phyloP scores from a whole-genome alignment of 2,797 vertebrate genomes.

The Emydoidea blandingii region DNA sequence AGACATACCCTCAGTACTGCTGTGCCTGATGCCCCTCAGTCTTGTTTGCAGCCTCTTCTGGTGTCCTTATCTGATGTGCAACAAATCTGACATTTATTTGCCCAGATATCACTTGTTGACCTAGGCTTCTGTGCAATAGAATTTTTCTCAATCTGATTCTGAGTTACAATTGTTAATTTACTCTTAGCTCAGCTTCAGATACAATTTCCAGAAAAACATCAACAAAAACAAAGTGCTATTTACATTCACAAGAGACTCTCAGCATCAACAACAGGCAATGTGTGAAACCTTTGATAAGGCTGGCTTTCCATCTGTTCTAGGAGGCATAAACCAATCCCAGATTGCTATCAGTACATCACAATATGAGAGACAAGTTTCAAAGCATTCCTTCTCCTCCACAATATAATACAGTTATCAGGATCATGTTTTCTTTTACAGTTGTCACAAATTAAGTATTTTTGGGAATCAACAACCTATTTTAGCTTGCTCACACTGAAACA shows the following conservation, averaged over 20 bases:
- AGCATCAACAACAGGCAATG: not conserved
- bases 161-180: not conserved
- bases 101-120: not conserved
- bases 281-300: not conserved
- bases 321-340: not conserved
- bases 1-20: not conserved
- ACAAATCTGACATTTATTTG: not conserved
- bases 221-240: not conserved
- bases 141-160: not conserved
- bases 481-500: not conserved
- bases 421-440: slow-evolving; percentile 34
- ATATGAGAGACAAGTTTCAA: slow-evolving; percentile 21
- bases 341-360: slow-evolving; percentile 33
- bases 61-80: not conserved
- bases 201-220: not conserved
- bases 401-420: not conserved
- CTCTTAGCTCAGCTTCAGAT: not conserved
- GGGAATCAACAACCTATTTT: not conserved
- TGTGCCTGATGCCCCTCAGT: not conserved
- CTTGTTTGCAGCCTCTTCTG: not conserved
- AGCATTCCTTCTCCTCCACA: slow-evolving; percentile 36
- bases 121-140: not conserved
- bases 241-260: not conserved
- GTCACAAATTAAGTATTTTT: slow-evolving; percentile 29
- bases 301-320: slow-evolving; percentile 11